Conservation (phyloP, 37 sponge, comb jelly and placozoan species). For the Ianthella basta region DNA sequence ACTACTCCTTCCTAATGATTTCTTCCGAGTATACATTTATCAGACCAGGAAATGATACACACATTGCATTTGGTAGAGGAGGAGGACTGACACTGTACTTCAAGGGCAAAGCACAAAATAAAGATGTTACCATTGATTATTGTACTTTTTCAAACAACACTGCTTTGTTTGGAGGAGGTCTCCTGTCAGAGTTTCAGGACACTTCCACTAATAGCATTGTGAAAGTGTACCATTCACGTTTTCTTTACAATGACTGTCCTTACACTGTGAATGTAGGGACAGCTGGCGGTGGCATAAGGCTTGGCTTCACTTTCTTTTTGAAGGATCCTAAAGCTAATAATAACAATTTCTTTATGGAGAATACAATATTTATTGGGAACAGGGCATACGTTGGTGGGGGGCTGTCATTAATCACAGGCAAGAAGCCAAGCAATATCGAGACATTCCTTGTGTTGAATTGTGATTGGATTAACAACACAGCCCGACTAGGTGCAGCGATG, state of each 20-base stretch:
- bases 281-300: background rate
- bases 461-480: constrained; percentile 25
- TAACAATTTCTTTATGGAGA: too few species aligned
- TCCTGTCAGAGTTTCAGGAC: constrained; percentile 32
- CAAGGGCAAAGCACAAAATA: constrained; percentile 30
- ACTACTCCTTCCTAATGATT: background rate
- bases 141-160: constrained; percentile 20
- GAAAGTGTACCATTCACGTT: too few species aligned
- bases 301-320: background rate
- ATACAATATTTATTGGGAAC: background rate
- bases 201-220: constrained; percentile 34
- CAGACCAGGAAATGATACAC: background rate
- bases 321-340: too few species aligned
- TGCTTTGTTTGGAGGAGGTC: constrained; percentile 46
- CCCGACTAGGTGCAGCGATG: constrained; percentile 24
- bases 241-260: too few species aligned
- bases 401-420: background rate
- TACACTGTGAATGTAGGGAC: too few species aligned
- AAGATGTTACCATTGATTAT: constrained; percentile 25
- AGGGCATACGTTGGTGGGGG: constrained; percentile 3
- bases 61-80: constrained; percentile 57
- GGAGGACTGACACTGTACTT: constrained; percentile 53
- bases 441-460: background rate
- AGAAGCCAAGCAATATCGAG: too few species aligned
- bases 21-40: background rate